phyloP scores from a whole-genome alignment of 1,140 invertebrate genomes.

The Drosophila funebris region DNA sequence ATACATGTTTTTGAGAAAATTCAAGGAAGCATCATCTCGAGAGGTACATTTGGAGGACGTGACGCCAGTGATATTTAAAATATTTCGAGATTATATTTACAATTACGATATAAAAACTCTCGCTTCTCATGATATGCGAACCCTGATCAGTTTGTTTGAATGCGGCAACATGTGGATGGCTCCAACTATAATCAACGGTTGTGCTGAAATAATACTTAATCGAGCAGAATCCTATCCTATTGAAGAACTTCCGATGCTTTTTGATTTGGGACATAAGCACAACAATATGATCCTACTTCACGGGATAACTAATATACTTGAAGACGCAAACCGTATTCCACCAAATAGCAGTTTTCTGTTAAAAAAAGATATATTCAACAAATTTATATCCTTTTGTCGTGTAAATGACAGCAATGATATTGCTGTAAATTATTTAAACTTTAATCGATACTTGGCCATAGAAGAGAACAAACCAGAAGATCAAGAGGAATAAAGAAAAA shows the following conservation, averaged over 20 bases:
- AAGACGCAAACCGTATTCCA: too few relatives aligned
- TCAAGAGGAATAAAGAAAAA: too few relatives aligned
- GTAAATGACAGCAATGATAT: too few relatives aligned
- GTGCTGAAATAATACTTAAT: neutral
- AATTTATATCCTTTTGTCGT: too few relatives aligned
- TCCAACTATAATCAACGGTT: neutral
- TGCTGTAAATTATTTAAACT: too few relatives aligned
- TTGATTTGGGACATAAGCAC: neutral
- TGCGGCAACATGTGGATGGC: conserved; percentile 17
- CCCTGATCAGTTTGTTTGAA: neutral
- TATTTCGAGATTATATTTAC: conserved; percentile 17
- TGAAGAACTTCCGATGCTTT: neutral
- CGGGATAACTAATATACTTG: too few relatives aligned
- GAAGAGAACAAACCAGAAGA: too few relatives aligned
- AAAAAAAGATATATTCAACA: too few relatives aligned
- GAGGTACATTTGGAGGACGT: neutral
- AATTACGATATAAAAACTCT: neutral
- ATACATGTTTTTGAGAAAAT: conserved; percentile 10
- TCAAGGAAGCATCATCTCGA: neutral
- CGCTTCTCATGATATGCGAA: neutral
- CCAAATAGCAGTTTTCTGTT: too few relatives aligned
- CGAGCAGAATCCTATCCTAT: too few relatives aligned
- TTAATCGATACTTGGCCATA: too few relatives aligned
- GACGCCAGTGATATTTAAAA: conserved; percentile 6
- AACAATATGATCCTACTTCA: neutral